Evolutionary conservation across 2,113 vertebrate genomes (phyloP).

Genomic region (Pelobates fuscus): DNA sequence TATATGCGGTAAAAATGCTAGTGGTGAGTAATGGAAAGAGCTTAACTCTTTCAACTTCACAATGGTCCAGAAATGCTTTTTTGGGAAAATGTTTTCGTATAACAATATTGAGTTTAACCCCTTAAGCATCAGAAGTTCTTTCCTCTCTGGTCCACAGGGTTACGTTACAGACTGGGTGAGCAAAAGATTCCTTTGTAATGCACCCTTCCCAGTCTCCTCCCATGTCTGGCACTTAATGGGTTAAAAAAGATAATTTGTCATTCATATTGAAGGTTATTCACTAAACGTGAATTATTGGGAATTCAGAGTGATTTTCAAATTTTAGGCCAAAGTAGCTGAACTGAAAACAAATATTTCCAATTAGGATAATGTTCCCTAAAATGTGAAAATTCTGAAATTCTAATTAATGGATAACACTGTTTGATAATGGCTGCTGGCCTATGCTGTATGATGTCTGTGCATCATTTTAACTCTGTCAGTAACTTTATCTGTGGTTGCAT

Average conservation of each 20-base stretch:
- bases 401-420: too few relatives aligned
- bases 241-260: too few relatives aligned
- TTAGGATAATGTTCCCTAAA: too few relatives aligned
- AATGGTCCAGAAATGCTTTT: background rate
- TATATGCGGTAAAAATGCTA: conserved; percentile 90
- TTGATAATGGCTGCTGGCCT: too few relatives aligned
- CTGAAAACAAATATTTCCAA: too few relatives aligned
- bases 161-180: background rate
- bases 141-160: too few relatives aligned
- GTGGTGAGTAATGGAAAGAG: conserved; percentile 76
- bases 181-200: background rate
- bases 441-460: background rate
- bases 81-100: background rate
- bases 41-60: background rate
- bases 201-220: background rate
- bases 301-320: too few relatives aligned
- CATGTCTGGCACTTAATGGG: too few relatives aligned
- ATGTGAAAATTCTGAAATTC: too few relatives aligned
- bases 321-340: too few relatives aligned
- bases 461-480: background rate
- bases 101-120: background rate
- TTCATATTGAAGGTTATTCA: too few relatives aligned
- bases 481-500: background rate
- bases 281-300: too few relatives aligned
- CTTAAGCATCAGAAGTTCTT: background rate